A percentile compares a stretch with the other conserved stretches of the same genome.
These are phyloP conservation scores for Vulpes ferrilata DNA, from an alignment of 2,113 vertebrate genomes.

Conservation along the genomic window DNA sequence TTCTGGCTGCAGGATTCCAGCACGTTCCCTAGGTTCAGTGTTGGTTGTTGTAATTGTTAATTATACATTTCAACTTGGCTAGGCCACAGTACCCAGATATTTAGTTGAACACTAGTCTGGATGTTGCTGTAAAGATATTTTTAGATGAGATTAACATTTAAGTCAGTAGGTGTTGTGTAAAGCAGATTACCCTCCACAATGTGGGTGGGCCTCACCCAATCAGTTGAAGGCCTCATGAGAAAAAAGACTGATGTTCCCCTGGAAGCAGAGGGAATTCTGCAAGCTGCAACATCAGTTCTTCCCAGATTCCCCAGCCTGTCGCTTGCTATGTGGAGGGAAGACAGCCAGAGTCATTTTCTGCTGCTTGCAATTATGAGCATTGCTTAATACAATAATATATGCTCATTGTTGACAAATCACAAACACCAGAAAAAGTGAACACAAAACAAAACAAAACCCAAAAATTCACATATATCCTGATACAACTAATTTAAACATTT, in stretches of 20 bases:
- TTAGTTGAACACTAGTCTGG: neutral
- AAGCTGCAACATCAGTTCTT: neutral
- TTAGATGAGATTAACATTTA: neutral
- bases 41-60: neutral
- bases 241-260: neutral
- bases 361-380: neutral
- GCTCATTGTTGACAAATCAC: neutral
- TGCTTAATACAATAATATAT: neutral
- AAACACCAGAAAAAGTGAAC: neutral
- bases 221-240: neutral
- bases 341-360: neutral
- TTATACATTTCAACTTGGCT: neutral
- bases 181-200: neutral
- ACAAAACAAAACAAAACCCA: neutral
- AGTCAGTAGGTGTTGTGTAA: neutral
- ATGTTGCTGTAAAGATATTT: neutral
- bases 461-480: neutral
- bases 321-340: neutral
- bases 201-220: neutral
- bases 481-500: neutral
- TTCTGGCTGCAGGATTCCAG: neutral
- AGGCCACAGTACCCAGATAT: neutral
- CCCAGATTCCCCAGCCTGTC: neutral
- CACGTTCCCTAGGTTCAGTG: accelerated
- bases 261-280: neutral